Evolutionary conservation across 2,113 vertebrate species (phyloP).

Genomic region (Macaca nemestrina): DNA sequence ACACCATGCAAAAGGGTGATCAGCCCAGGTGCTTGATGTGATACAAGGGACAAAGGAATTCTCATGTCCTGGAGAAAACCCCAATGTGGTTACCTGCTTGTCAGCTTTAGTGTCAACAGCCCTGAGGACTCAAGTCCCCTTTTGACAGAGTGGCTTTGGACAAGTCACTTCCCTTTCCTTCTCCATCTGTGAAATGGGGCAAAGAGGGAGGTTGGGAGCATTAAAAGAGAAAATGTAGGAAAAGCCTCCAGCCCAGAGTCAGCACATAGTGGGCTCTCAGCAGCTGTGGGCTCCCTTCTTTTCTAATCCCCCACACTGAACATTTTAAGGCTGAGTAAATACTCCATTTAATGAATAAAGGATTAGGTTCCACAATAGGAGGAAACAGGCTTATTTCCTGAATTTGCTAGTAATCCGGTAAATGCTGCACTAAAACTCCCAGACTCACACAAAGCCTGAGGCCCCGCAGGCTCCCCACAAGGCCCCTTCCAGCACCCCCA

Average conservation of each 20-base stretch:
- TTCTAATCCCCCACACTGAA: background rate
- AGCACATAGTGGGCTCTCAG: fast-evolving
- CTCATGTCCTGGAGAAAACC: background rate
- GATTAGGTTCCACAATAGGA: background rate
- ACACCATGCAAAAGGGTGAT: background rate
- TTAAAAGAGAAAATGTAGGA: background rate
- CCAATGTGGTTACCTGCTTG: background rate
- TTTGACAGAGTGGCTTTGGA: background rate
- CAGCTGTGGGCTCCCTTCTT: background rate
- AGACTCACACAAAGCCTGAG: background rate
- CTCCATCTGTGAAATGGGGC: background rate
- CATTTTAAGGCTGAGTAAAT: background rate
- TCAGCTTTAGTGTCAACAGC: background rate
- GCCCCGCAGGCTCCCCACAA: background rate
- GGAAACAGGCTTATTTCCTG: constrained; percentile 9
- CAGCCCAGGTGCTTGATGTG: background rate
- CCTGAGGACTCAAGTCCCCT: background rate
- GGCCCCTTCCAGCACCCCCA: background rate
- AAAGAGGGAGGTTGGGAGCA: background rate
- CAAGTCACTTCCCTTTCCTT: background rate
- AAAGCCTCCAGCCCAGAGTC: background rate
- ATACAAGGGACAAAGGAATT: background rate
- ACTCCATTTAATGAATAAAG: background rate
- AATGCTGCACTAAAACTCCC: background rate
- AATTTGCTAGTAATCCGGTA: background rate